Base-by-base conservation (phyloP, 2,888 invertebrate species). In the Keiferia lycopersicella region DNA sequence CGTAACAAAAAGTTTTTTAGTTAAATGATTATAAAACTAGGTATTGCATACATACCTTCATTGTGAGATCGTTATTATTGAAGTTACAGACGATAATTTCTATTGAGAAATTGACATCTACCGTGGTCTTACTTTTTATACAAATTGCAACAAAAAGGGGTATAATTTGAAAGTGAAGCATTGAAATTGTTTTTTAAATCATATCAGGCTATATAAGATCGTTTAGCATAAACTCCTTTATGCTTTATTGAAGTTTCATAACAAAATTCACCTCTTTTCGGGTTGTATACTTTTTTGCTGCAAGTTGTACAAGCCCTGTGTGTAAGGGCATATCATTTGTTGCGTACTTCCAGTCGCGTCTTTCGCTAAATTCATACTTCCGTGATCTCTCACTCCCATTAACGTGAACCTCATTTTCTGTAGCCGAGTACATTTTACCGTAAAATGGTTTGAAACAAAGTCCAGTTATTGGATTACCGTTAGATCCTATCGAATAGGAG, bases 351-450 rank as follows among this genome's bases (percentile, higher is more conserved):
- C 87, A 83, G 73, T 72, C 63, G 68, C 72, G 80, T 82, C 80
- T 83, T 81, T 79, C 80, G 67, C 66, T 70, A 67, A 67, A 71
- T 70, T 67, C 69, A 78, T 77, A 76, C 87, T 88, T 88, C 88
- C 89, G 65, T 78, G 80, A 84, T 84, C 80, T 84, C 82, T 80
- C 69, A 72, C 75, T 82, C 77, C 77, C 78, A 79, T 75, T 69
- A 72, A 72, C 71, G 67, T 69, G 75, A 84, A 88, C 86, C 88
- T 87, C 84, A 87, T 87, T 87, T 86, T 86, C 67, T 69, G 73
- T 83, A 78, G 78, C 69, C 59, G 78, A 65, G 64, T 69, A 66
- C 68, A 70, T 73, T 69, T 51, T 51, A 51, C 51, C 12, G 51
- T 51, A 51, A 51, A 20, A 51, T 20, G 20, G 22, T 22, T 20